A percentile compares a stretch with the other conserved stretches of the same genome.
These are phyloP conservation scores for Whitmania pigra DNA, from an alignment of 1,140 invertebrate genomes.

Conservation along the genomic window DNA sequence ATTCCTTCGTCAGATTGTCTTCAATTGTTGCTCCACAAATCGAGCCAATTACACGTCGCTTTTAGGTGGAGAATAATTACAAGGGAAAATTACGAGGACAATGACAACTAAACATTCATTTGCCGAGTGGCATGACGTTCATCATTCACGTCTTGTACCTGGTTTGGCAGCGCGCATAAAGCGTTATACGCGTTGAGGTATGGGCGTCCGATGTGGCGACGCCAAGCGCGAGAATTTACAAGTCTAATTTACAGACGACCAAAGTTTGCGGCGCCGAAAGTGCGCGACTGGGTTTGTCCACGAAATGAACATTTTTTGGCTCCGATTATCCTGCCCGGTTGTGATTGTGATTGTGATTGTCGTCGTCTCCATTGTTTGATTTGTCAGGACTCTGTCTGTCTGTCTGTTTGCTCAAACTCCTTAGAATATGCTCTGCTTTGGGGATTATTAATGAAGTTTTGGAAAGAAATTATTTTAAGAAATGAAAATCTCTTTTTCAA, in stretches of 20 bases:
- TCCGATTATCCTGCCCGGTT: not conserved
- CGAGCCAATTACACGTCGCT: too few species aligned
- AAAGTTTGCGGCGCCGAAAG: not conserved
- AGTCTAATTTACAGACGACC: slow-evolving; percentile 12
- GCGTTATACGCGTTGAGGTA: not conserved
- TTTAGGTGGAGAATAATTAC: too few species aligned
- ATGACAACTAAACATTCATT: not conserved
- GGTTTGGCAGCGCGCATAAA: not conserved
- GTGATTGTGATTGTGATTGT: not conserved
- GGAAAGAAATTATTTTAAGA: too few species aligned
- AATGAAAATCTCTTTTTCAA: too few species aligned
- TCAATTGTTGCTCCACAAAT: too few species aligned
- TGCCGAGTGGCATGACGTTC: not conserved
- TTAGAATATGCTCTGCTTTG: too few species aligned
- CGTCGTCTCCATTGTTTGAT: not conserved
- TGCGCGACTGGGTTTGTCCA: not conserved
- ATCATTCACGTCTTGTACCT: not conserved
- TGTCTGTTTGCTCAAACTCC: too few species aligned
- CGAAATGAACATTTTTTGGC: slow-evolving; percentile 11
- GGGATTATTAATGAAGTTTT: too few species aligned
- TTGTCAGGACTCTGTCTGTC: slow-evolving; percentile 5
- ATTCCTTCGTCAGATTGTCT: too few species aligned
- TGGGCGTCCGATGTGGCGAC: not conserved
- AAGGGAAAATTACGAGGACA: too few species aligned
- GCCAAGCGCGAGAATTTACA: slow-evolving; percentile 9